Conservation (phyloP, 2,888 invertebrate genomes). For the Perdita meconis region DNA sequence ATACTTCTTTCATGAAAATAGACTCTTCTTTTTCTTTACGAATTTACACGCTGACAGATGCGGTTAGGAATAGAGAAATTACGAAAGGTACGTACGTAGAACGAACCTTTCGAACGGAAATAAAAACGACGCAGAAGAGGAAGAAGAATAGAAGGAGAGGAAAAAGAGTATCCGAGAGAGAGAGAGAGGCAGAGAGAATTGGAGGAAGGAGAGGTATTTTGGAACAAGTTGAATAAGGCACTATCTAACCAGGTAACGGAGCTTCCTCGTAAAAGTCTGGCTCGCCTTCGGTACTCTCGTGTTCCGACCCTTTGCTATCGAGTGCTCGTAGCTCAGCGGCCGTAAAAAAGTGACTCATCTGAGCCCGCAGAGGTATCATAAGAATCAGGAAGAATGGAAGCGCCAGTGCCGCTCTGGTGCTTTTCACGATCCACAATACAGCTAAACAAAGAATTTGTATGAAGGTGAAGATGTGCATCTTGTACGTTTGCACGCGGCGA, state of each 20-base stretch:
- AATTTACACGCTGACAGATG: conserved; percentile 25
- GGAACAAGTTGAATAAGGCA: conserved; percentile 77
- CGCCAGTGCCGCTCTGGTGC: conserved; percentile 93
- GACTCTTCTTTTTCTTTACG: conserved; percentile 31
- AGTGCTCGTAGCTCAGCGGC: conserved; percentile 93
- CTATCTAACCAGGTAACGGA: conserved; percentile 90
- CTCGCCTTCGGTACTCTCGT: conserved; percentile 92
- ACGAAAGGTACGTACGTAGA: conserved; percentile 32
- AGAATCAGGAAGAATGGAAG: conserved; percentile 97
- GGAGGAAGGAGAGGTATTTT: conserved; percentile 21
- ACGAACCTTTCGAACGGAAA: background rate
- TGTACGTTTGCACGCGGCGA: conserved; percentile 93
- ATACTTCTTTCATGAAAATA: conserved; percentile 58
- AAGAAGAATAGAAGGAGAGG: background rate
- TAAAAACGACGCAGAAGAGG: background rate
- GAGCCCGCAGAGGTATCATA: conserved; percentile 94
- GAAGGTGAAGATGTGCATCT: conserved; percentile 96
- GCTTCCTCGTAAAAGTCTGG: conserved; percentile 98
- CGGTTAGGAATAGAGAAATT: conserved; percentile 32
- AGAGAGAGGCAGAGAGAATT: background rate
- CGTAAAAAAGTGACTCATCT: conserved; percentile 90
- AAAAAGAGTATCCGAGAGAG: background rate
- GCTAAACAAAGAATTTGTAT: conserved; percentile 93
- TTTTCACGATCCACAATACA: conserved; percentile 94
- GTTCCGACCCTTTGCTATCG: conserved; percentile 91